These are phyloP conservation scores for Coptodon bakossiorum DNA, from an alignment of 2,113 vertebrate genomes.

Conservation along the genomic window DNA sequence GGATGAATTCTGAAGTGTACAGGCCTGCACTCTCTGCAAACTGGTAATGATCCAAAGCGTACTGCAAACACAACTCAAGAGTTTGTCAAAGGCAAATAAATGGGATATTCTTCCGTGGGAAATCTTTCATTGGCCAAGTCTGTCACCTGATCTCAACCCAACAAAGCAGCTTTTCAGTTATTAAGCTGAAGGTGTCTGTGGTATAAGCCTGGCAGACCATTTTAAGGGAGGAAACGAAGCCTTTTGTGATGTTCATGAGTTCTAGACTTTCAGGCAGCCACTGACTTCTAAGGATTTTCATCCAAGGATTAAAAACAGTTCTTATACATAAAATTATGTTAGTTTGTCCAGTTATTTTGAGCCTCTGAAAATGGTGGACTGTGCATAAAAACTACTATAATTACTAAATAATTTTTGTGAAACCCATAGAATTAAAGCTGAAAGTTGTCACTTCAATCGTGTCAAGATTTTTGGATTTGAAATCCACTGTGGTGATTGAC, in stretches of 20 bases:
- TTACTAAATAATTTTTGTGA: background rate
- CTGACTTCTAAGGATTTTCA: background rate
- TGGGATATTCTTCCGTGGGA: background rate
- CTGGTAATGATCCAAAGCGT: background rate
- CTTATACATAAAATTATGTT: background rate
- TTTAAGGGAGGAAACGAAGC: background rate
- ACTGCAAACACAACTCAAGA: background rate
- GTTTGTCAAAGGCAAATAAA: background rate
- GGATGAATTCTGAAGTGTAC: background rate
- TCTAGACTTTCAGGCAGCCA: background rate
- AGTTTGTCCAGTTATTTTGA: background rate
- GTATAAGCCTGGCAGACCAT: background rate
- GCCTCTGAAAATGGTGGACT: background rate
- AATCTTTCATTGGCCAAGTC: background rate
- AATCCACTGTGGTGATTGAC: background rate
- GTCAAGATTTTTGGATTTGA: background rate
- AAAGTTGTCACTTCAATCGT: background rate
- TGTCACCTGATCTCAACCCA: background rate
- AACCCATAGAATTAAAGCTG: background rate
- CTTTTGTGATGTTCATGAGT: background rate
- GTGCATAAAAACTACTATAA: background rate
- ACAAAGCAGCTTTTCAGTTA: background rate
- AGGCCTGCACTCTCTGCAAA: background rate
- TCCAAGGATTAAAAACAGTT: background rate
- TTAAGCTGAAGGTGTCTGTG: background rate